phyloP scores from a whole-genome alignment of 2,888 invertebrate species.

The Bellardia bayeri region DNA sequence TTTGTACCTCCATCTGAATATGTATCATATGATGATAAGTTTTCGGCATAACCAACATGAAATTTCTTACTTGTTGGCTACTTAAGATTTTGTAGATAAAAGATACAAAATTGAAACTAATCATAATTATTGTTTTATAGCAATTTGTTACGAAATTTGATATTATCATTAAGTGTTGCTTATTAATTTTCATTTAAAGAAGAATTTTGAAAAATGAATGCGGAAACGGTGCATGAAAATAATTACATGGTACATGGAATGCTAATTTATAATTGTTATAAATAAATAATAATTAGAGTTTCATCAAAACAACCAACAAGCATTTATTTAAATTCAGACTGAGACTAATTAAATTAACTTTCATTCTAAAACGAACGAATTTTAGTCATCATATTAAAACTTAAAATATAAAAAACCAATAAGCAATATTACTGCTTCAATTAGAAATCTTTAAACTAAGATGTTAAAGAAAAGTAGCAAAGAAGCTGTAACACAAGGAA shows the following conservation, averaged over 20 bases:
- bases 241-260: not conserved
- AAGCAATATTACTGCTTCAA: too few relatives aligned
- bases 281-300: conserved; percentile 2
- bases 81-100: too few relatives aligned
- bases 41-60: too few relatives aligned
- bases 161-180: conserved; percentile 1
- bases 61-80: too few relatives aligned
- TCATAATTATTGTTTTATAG: conserved; percentile 8
- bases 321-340: not conserved
- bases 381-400: too few relatives aligned
- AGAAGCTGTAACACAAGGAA: too few relatives aligned
- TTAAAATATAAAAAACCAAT: too few relatives aligned
- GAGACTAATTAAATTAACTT: not conserved
- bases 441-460: too few relatives aligned
- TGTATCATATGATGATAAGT: too few relatives aligned
- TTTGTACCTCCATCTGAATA: too few relatives aligned
- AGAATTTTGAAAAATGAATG: conserved; percentile 1
- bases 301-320: not conserved
- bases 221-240: conserved; percentile 15
- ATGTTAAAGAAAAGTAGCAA: too few relatives aligned
- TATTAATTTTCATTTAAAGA: not conserved
- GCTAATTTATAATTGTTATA: conserved; percentile 16
- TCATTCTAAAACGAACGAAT: too few relatives aligned
- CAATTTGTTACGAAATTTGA: conserved; percentile 6
- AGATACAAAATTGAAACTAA: not conserved